These are phyloP conservation scores for Elegia similella DNA, from an alignment of 2,888 invertebrate species.

Conservation along the genomic window DNA sequence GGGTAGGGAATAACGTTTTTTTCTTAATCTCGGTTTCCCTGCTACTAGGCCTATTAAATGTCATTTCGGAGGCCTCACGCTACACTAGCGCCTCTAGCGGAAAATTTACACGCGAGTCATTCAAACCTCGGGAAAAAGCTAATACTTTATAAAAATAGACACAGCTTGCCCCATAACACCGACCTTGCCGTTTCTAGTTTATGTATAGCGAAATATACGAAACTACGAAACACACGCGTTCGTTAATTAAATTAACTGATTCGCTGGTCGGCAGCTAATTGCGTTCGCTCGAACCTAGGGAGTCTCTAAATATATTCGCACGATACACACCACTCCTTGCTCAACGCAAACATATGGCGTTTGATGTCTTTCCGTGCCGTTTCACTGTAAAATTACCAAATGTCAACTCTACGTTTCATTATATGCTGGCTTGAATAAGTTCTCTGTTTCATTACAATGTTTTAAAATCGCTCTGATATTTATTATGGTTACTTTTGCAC, in stretches of 20 bases:
- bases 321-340: conserved; percentile 55
- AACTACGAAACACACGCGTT: conserved; percentile 39
- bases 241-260: conserved; percentile 62
- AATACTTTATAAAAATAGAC: no score
- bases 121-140: no score
- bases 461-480: no score
- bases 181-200: conserved; percentile 16
- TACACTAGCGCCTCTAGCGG: no score
- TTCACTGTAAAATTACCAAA: background rate
- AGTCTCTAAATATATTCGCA: conserved; percentile 61
- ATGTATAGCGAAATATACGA: conserved; percentile 31
- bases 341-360: conserved; percentile 44
- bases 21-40: no score
- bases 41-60: no score
- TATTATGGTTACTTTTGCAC: no score
- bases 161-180: background rate
- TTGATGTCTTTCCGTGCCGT: conserved; percentile 29
- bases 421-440: background rate
- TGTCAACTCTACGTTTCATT: background rate
- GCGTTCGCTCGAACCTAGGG: conserved; percentile 40
- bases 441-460: background rate
- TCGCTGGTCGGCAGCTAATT: conserved; percentile 46
- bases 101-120: no score
- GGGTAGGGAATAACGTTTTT: no score
- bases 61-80: no score